Evolutionary conservation across 2,888 invertebrate genomes (phyloP), one percentile per base, ranked within the genome.

Genomic region (Hoplodrina blanda): DNA sequence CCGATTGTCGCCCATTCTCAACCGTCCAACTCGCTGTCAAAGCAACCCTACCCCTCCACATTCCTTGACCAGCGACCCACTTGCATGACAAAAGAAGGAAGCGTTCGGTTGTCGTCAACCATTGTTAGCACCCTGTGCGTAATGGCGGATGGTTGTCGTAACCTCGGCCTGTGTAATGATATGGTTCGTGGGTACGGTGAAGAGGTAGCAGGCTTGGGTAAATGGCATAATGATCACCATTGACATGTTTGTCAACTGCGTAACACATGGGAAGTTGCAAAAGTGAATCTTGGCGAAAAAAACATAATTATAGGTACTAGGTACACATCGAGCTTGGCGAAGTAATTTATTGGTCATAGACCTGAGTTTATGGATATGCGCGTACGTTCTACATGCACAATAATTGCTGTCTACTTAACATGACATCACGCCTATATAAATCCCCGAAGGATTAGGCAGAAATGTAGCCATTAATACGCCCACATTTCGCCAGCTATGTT

Each of bases 51-150:
- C 55, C 69, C 17, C 11, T 2, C n/a, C 15, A 63, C 57, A 61
- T 81, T 83, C 77, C 78, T 84, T 83, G 74, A 67, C 74, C 75
- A 61, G 53, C 70, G 80, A 83, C 84, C 84, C 66, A 81, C 62
- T 80, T 84, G 57, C 46, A 52, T 66, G 68, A 77, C 76, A 83
- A 84, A 84, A 72, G 74, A 62, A 84, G 84, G 84, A 84, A 84
- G 80, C 69, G 73, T 25, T 44, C 25, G 64, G 69, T 66, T 71
- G 67, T 71, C 78, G 56, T 56, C 77, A 62, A 62, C 73, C 54
- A 80, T 83, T 82, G 81, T 83, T 68, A 59, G 20, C 78, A 78
- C 65, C 72, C 80, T 52, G 54, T 62, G 56, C 62, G 72, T 73
- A 76, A 80, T 54, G 20, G 25, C 79, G 80, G 80, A 79, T 69